phyloP scores from a whole-genome alignment of 2,888 invertebrate species.

The Chrysopilus asiliformis region DNA sequence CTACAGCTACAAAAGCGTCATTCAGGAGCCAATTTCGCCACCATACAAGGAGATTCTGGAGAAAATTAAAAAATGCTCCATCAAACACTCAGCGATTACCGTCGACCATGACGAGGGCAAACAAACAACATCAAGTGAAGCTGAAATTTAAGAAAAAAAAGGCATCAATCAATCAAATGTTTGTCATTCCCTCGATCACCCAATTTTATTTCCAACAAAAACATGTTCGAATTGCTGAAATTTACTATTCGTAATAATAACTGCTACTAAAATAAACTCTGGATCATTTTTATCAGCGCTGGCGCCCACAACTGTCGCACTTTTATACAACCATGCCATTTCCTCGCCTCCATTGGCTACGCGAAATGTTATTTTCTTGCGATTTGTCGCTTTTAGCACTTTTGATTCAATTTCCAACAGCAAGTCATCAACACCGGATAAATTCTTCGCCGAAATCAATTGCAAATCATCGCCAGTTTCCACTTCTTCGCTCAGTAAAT shows the following conservation, averaged over 20 bases:
- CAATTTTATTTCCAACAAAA: constrained; percentile 13
- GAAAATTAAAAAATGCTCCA: constrained; percentile 38
- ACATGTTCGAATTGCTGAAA: constrained; percentile 42
- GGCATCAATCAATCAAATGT: no score
- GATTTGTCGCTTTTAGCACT: constrained; percentile 40
- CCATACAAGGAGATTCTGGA: constrained; percentile 56
- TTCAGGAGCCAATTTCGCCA: constrained; percentile 61
- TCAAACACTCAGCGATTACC: constrained; percentile 29
- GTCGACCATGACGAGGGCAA: constrained; percentile 22
- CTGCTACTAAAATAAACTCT: constrained; percentile 42
- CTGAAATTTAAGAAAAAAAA: no score
- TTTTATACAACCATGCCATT: constrained; percentile 50
- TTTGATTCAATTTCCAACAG: constrained; percentile 27
- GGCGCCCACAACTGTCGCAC: constrained; percentile 43
- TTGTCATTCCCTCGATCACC: no score
- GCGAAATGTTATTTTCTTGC: constrained; percentile 40
- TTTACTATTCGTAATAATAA: constrained; percentile 42
- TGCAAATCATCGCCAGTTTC: constrained; percentile 20
- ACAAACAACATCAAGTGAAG: no score
- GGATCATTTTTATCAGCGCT: constrained; percentile 38
- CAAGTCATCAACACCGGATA: constrained; percentile 29
- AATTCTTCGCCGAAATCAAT: constrained; percentile 39
- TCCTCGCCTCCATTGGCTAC: constrained; percentile 46
- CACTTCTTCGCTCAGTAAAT: constrained; percentile 35
- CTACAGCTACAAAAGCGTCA: constrained; percentile 54